Conservation (phyloP, 2,797 vertebrate species). For the Pipistrellus pygmaeus region DNA sequence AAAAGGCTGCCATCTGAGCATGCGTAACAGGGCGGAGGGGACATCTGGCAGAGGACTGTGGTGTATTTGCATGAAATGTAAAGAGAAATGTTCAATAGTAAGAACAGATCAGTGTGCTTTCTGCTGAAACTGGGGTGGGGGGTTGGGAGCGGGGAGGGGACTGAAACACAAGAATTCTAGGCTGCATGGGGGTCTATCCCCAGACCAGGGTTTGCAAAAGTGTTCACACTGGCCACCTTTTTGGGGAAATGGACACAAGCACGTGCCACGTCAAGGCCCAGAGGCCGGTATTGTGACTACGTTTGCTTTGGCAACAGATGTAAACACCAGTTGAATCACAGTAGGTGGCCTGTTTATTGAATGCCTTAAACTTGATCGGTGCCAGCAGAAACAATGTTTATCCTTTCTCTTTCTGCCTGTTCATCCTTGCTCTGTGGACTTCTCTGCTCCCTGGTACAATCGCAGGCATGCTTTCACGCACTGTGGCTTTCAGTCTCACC, state of each 20-base stretch:
- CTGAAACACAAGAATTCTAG: background rate
- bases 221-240: background rate
- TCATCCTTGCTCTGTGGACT: background rate
- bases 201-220: background rate
- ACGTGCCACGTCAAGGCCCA: background rate
- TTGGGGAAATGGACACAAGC: background rate
- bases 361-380: background rate
- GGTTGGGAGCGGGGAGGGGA: too few relatives aligned
- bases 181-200: background rate
- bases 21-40: background rate
- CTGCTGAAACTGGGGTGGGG: accelerated
- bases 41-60: background rate
- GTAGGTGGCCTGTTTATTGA: accelerated
- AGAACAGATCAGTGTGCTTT: background rate
- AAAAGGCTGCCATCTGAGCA: background rate
- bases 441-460: background rate
- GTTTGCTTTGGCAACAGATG: background rate
- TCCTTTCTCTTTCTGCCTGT: background rate
- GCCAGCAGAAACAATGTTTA: background rate
- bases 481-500: background rate
- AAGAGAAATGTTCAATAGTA: background rate
- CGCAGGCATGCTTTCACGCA: too few relatives aligned
- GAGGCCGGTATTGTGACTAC: accelerated
- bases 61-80: background rate
- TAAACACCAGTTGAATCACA: too few relatives aligned